Conservation (phyloP, 2,888 invertebrate genomes). For the Cephus rjabovi region DNA sequence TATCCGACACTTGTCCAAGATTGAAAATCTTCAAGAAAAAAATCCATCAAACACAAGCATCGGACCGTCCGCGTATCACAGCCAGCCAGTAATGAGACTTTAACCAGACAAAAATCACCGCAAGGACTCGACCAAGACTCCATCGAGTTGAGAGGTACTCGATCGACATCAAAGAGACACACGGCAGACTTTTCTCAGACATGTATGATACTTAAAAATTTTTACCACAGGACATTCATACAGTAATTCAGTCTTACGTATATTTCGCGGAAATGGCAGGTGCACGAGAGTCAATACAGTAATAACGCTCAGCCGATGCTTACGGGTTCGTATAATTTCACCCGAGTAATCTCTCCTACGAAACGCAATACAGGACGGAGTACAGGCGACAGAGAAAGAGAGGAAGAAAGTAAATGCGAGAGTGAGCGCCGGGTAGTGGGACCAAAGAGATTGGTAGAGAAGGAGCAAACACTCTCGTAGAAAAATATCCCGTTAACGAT, state of each 20-base stretch:
- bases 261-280: too few relatives aligned
- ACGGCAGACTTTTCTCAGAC: too few relatives aligned
- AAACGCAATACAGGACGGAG: not conserved
- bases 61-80: not conserved
- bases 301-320: too few relatives aligned
- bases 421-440: conserved; percentile 23
- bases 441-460: conserved; percentile 20
- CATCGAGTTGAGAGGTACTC: not conserved
- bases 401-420: conserved; percentile 11
- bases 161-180: too few relatives aligned
- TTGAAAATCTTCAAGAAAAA: not conserved
- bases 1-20: not conserved
- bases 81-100: not conserved
- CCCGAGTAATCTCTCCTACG: not conserved
- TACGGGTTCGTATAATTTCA: too few relatives aligned
- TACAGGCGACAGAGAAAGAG: conserved; percentile 21
- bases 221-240: too few relatives aligned
- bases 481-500: conserved; percentile 64
- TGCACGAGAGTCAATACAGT: too few relatives aligned
- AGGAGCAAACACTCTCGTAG: conserved; percentile 33
- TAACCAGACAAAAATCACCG: not conserved
- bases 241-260: too few relatives aligned
- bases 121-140: not conserved
- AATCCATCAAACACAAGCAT: not conserved
- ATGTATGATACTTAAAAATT: too few relatives aligned